phyloP scores from a whole-genome alignment of 2,113 vertebrate species.

The Pycnonotus jocosus region DNA sequence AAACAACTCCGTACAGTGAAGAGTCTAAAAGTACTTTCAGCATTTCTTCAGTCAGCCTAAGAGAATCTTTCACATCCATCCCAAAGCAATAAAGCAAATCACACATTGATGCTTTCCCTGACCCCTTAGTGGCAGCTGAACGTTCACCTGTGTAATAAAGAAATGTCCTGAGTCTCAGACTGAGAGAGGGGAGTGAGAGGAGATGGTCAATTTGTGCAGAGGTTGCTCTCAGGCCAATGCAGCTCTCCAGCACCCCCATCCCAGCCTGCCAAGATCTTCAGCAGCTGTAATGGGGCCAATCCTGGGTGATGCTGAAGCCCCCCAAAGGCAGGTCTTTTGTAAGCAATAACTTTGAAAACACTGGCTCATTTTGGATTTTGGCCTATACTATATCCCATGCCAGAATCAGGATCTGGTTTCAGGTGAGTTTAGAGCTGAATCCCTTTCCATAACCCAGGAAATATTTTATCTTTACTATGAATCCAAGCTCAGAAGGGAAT shows the following conservation, averaged over 20 bases:
- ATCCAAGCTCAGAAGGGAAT: neutral
- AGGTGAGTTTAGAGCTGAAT: neutral
- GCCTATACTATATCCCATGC: neutral
- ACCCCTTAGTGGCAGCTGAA: neutral
- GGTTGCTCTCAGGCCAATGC: neutral
- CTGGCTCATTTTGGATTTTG: neutral
- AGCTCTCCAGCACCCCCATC: neutral
- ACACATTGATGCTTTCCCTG: neutral
- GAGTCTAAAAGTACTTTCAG: neutral
- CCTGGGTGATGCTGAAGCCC: neutral
- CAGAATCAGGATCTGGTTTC: neutral
- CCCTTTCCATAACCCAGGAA: neutral
- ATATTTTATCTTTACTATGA: neutral
- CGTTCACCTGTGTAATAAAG: neutral
- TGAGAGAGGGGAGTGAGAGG: neutral
- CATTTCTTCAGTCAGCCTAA: neutral
- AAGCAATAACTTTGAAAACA: neutral
- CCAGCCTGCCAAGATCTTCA: neutral
- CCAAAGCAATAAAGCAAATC: conserved; percentile 10
- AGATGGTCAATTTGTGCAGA: neutral
- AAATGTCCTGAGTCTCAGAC: neutral
- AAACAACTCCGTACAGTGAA: neutral
- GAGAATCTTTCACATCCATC: neutral
- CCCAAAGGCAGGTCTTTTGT: neutral
- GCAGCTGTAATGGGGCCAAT: neutral